Percentiles rank a stretch among this genome's conserved stretches.
These are phyloP conservation scores for Styela plicata DNA, from an alignment of 23 tunicate species.

Conservation along the genomic window DNA sequence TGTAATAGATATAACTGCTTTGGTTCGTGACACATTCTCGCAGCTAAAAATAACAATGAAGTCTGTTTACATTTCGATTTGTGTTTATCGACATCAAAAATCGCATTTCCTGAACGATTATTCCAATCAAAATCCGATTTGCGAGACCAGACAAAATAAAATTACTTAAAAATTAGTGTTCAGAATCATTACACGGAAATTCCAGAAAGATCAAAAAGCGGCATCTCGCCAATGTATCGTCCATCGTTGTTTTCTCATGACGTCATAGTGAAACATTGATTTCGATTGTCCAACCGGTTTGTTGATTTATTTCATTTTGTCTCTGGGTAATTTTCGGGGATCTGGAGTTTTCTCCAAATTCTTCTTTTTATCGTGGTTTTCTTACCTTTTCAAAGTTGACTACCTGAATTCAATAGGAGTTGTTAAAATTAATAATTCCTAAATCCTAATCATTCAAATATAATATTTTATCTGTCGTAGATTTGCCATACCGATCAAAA, in stretches of 20 bases:
- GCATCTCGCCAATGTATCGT: not conserved
- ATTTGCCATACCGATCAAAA: no score
- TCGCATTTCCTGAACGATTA: not conserved
- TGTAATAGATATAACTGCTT: not conserved
- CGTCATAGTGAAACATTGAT: not conserved
- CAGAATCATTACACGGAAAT: no score
- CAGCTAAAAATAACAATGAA: not conserved
- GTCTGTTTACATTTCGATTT: not conserved
- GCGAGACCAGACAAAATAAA: not conserved
- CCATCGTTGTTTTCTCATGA: not conserved
- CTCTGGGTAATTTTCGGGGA: no score
- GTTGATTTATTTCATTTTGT: not conserved
- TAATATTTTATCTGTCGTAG: no score
- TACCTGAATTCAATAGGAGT: no score
- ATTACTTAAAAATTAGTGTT: not conserved
- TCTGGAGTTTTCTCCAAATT: no score
- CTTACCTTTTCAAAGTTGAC: no score
- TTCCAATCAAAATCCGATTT: not conserved
- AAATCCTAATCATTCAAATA: no score
- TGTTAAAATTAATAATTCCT: no score
- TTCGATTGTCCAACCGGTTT: not conserved
- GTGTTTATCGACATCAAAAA: not conserved
- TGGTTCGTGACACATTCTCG: not conserved
- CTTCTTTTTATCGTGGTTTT: no score
- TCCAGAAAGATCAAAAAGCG: no score